Evolutionary conservation across 53 echinoderm and acorn worm genomes (phyloP).

Genomic region (Glandiceps talaboti): DNA sequence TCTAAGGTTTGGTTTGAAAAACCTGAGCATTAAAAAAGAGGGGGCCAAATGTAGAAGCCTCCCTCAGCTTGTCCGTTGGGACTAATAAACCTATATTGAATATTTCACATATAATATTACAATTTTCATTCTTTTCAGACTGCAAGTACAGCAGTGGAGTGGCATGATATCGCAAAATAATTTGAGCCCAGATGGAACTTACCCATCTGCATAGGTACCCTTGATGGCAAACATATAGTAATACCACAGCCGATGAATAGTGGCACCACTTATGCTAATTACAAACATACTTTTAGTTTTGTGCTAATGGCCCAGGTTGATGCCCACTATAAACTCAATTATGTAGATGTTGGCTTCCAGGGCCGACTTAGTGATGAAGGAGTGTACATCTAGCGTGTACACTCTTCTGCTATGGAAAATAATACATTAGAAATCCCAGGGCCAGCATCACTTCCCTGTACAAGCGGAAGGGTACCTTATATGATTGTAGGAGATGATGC

Average conservation of each 20-base stretch:
- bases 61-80: no score
- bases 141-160: constrained; percentile 9
- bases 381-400: neutral
- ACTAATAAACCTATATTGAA: no score
- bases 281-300: constrained; percentile 31
- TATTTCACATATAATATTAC: no score
- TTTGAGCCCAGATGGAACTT: constrained; percentile 34
- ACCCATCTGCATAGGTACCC: constrained; percentile 15
- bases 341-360: constrained; percentile 22
- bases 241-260: constrained; percentile 12
- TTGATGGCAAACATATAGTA: constrained; percentile 38
- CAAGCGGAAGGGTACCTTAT: constrained; percentile 7
- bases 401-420: neutral
- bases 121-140: neutral
- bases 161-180: constrained; percentile 16
- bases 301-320: constrained; percentile 33
- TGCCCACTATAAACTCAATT: constrained; percentile 23
- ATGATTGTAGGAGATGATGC: constrained; percentile 32
- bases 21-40: no score
- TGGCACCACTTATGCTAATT: constrained; percentile 44
- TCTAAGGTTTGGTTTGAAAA: no score
- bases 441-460: constrained; percentile 7
- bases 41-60: no score
- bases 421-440: neutral
- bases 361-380: neutral